These are phyloP conservation scores for Hypotaenidia okinawae DNA, from an alignment of 2,797 vertebrate species.

Conservation along the genomic window DNA sequence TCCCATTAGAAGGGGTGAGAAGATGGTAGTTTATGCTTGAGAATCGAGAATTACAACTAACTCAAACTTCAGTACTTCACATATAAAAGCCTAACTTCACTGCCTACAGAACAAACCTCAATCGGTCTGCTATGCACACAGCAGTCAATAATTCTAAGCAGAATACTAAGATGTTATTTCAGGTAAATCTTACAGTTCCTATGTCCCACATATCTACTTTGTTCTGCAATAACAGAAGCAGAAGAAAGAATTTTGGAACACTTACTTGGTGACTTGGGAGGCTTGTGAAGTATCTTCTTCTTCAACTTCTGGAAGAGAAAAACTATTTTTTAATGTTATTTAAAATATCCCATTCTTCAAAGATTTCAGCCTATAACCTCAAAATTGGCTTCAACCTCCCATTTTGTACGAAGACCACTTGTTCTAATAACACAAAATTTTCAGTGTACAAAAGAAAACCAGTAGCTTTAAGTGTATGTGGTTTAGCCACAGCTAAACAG, in stretches of 20 bases:
- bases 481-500: background rate
- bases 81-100: background rate
- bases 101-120: background rate
- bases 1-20: background rate
- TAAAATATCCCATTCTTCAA: background rate
- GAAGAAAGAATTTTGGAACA: background rate
- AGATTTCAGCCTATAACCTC: background rate
- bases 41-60: background rate
- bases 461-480: background rate
- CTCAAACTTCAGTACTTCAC: background rate
- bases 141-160: background rate
- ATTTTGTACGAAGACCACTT: background rate
- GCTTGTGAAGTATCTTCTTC: slow-evolving; percentile 80
- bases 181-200: background rate
- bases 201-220: background rate
- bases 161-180: background rate
- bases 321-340: background rate
- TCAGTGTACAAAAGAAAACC: background rate
- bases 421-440: background rate
- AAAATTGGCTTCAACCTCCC: background rate
- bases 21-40: background rate
- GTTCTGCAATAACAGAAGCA: background rate
- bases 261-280: slow-evolving; percentile 87
- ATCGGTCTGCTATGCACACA: background rate
- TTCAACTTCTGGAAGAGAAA: slow-evolving; percentile 79